A percentile compares a stretch with the other conserved stretches of the same genome.
Conservation (phyloP, 2,888 invertebrate species). For the Ceriagrion tenellum region DNA sequence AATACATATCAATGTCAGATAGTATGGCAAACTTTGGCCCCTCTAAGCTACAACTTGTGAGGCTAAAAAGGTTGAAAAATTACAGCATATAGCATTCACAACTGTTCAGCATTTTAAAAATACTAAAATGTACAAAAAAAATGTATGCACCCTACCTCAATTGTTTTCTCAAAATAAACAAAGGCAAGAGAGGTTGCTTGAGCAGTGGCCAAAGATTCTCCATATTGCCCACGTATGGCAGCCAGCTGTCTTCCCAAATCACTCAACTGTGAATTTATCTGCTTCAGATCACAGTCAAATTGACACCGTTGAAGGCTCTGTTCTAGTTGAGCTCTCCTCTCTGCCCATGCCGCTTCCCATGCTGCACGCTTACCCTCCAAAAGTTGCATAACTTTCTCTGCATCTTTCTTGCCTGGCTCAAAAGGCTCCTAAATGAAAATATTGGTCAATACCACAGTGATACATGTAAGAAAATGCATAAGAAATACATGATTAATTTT, state of each 20-base stretch:
- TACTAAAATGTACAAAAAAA: too few relatives aligned
- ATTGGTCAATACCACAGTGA: neutral
- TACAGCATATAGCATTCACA: too few relatives aligned
- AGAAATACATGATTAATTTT: neutral
- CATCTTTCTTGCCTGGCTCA: conserved; percentile 84
- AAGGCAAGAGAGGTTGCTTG: conserved; percentile 86
- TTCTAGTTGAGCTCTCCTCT: conserved; percentile 81
- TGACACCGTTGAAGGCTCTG: conserved; percentile 83
- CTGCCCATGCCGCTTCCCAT: conserved; percentile 83
- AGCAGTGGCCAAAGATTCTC: conserved; percentile 86
- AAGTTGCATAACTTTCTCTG: conserved; percentile 83
- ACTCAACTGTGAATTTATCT: conserved; percentile 86
- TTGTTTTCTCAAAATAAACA: conserved; percentile 87
- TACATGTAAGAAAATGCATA: neutral
- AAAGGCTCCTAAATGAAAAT: conserved; percentile 81
- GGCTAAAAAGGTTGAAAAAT: too few relatives aligned
- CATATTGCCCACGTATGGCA: conserved; percentile 84
- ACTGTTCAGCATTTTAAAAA: too few relatives aligned
- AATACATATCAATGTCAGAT: too few relatives aligned
- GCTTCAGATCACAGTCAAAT: conserved; percentile 84
- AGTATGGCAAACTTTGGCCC: too few relatives aligned
- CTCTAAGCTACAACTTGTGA: too few relatives aligned
- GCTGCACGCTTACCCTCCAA: conserved; percentile 82
- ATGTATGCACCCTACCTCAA: conserved; percentile 81
- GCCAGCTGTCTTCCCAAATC: conserved; percentile 83